phyloP scores from a whole-genome alignment of 1,140 invertebrate species.

The Sycophila sp. region DNA sequence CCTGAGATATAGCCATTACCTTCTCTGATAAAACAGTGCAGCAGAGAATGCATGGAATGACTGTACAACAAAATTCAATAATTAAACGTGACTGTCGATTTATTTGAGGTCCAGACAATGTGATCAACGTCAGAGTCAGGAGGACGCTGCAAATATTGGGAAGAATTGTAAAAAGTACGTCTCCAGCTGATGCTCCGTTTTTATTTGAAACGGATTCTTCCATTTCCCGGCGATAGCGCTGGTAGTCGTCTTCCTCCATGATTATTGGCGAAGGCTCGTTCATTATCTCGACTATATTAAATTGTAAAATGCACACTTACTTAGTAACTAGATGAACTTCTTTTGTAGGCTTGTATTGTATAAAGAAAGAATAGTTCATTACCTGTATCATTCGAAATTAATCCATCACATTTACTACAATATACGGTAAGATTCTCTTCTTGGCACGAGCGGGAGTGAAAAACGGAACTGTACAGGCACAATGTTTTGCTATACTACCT shows the following conservation, averaged over 20 bases:
- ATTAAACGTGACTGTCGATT: conserved; percentile 46
- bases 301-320: not conserved
- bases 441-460: not conserved
- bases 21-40: conserved; percentile 63
- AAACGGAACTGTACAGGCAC: not conserved
- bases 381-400: not conserved
- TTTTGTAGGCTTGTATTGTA: no score
- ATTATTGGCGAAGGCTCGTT: not conserved
- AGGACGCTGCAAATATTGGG: conserved; percentile 60
- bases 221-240: conserved; percentile 52
- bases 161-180: conserved; percentile 63
- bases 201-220: conserved; percentile 58
- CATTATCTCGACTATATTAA: not conserved
- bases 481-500: conserved; percentile 22
- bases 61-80: conserved; percentile 66
- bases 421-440: no score
- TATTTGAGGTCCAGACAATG: conserved; percentile 35
- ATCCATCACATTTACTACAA: no score
- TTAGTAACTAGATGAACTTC: no score
- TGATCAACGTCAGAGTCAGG: conserved; percentile 49
- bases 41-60: conserved; percentile 66
- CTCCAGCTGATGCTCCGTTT: conserved; percentile 51
- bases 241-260: conserved; percentile 31
- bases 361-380: not conserved
- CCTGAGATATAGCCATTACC: conserved; percentile 44